Base-by-base conservation (phyloP, 2,888 invertebrate genomes). In the Patella pellucida region DNA sequence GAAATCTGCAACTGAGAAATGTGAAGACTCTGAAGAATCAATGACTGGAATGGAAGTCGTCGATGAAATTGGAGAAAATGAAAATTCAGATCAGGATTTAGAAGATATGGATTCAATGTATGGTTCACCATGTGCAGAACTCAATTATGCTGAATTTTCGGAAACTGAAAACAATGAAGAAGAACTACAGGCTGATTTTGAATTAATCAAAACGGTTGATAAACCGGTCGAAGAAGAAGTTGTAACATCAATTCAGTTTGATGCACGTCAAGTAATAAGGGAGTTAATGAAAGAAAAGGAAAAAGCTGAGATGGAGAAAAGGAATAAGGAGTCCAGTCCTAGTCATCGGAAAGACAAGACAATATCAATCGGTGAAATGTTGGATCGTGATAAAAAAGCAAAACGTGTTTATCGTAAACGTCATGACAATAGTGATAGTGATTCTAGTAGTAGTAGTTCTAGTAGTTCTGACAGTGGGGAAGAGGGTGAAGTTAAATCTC, bases 71-170 rank as follows among this genome's bases (percentile, higher is more conserved):
- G 75, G 74, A 27, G 69, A 73, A 5, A 69, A 76, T 27, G 81
- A 80, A 71, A 78, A 80, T 69, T 80, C 80, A 62, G 76, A 76
- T 68, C 75, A 72, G 41, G 69, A 75, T 51, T 72, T 79, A 19
- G 72, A 79, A 52, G 77, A 76, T 54, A 73, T 78, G 12, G 78
- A 74, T 15, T 80, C 80, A 31, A 71, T 79, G 23, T 73, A 77
- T 71, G 79, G 78, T 75, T 78, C 79, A 7, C 73, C 75, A 27
- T 81, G 73, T 68, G 77, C 76, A 77, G 81, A 79, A 72, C 76
- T 76, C 41, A 77, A 76, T 15, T 74, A 77, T 5, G 78, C 78
- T 77, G 79, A 81, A 78, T 74, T 77, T 11, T 79, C 78, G 76
- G 79, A 81, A 78, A 73, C 78, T 7, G 78, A 76, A 71, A 68